A percentile compares a stretch with the other conserved stretches of the same genome.
Conservation (phyloP, 2,113 vertebrate genomes). For the Taurulus bubalis region DNA sequence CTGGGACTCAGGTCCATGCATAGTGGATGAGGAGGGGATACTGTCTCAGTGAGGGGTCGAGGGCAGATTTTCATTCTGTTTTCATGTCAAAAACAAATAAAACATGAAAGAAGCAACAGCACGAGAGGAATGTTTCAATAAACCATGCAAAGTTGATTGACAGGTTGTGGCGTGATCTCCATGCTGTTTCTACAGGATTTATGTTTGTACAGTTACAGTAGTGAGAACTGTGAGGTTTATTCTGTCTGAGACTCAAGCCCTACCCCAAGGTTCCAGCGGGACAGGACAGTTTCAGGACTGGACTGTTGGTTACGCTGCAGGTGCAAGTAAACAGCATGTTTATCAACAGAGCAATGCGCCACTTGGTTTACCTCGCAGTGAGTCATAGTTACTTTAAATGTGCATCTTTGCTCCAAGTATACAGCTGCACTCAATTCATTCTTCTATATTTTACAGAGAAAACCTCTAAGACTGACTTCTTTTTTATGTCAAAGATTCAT, state of each 20-base stretch:
- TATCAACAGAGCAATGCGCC: constrained; percentile 1
- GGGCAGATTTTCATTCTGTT: constrained; percentile 14
- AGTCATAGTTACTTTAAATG: not conserved
- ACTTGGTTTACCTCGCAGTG: not conserved
- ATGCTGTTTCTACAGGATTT: constrained; percentile 27
- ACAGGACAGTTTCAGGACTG: constrained; percentile 68
- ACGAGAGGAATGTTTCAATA: constrained; percentile 58
- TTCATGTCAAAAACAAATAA: constrained; percentile 34
- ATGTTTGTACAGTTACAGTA: constrained; percentile 9
- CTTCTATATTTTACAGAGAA: not conserved
- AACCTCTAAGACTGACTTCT: not conserved
- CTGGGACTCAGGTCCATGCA: constrained; percentile 34
- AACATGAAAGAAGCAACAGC: constrained; percentile 41
- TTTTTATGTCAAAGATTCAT: not conserved
- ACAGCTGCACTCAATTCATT: not conserved
- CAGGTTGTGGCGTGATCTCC: constrained; percentile 35
- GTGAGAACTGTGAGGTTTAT: constrained; percentile 36
- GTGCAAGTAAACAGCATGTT: constrained; percentile 51
- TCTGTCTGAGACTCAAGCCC: constrained; percentile 44
- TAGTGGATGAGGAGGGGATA: not conserved
- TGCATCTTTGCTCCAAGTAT: not conserved
- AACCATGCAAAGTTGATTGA: constrained; percentile 35
- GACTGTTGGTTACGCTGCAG: constrained; percentile 58
- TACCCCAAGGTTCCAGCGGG: constrained; percentile 69
- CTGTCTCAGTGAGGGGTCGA: constrained; percentile 2